A percentile compares a stretch with the other conserved stretches of the same genome.
These are phyloP conservation scores for Protobothrops flavoviridis DNA, from an alignment of 2,113 vertebrate species.

Conservation along the genomic window DNA sequence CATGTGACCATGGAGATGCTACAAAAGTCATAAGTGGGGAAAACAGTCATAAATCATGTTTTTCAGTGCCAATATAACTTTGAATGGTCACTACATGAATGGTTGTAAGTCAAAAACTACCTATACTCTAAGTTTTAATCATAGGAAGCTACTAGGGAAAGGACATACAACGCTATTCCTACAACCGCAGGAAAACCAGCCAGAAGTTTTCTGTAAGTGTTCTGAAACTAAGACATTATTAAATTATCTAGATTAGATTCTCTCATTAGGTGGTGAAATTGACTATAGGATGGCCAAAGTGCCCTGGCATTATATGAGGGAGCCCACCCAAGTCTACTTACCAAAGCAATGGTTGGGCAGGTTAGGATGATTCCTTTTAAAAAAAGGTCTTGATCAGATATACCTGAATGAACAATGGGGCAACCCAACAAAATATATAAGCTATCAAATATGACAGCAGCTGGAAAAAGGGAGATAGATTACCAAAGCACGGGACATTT, in stretches of 20 bases:
- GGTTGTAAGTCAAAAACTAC: not conserved
- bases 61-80: not conserved
- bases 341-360: not conserved
- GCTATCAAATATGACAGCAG: not conserved
- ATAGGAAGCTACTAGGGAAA: not conserved
- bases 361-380: not conserved
- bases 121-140: not conserved
- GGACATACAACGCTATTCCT: not conserved
- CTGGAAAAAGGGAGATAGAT: not conserved
- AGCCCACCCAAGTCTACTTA: not conserved
- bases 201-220: not conserved
- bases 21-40: not conserved
- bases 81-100: not conserved
- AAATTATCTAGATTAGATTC: not conserved
- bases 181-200: not conserved
- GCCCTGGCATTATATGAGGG: not conserved
- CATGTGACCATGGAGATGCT: not conserved
- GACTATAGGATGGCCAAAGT: not conserved
- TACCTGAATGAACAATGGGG: not conserved
- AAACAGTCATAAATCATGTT: not conserved
- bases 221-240: not conserved
- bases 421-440: not conserved
- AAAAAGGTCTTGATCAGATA: not conserved
- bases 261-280: not conserved
- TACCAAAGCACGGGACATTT: not conserved